These are phyloP conservation scores for Acanthosepion pharaonis DNA, from an alignment of 2,888 invertebrate genomes.

Conservation along the genomic window DNA sequence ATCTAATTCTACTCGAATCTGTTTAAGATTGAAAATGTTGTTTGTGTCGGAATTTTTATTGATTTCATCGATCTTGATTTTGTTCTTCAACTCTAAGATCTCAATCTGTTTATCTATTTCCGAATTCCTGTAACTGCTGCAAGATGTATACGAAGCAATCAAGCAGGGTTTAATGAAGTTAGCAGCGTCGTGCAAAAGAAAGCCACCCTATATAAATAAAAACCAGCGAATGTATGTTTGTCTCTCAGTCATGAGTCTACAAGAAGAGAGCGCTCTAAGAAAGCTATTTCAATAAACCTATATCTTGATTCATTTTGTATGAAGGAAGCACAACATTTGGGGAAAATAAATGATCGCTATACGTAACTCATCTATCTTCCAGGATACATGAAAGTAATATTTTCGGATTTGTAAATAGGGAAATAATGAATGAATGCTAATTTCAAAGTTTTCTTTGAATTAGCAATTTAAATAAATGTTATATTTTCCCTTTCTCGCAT, in stretches of 20 bases:
- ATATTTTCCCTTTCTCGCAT: too few relatives aligned
- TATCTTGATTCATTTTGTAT: not conserved
- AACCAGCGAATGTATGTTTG: not conserved
- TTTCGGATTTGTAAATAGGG: too few relatives aligned
- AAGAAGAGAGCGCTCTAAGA: not conserved
- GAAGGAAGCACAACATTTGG: too few relatives aligned
- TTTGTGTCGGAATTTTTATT: constrained; percentile 14
- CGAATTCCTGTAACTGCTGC: not conserved
- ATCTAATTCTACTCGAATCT: constrained; percentile 20
- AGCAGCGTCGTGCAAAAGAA: not conserved
- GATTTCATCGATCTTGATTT: constrained; percentile 1
- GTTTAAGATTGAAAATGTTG: not conserved
- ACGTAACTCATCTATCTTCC: too few relatives aligned
- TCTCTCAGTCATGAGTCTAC: not conserved
- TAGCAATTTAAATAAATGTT: too few relatives aligned
- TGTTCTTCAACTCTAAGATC: not conserved
- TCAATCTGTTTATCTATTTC: constrained; percentile 14
- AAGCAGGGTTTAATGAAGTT: not conserved
- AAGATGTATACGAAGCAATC: not conserved
- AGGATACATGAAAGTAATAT: too few relatives aligned
- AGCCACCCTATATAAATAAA: not conserved
- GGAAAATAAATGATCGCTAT: too few relatives aligned
- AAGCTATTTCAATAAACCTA: not conserved
- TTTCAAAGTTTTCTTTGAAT: too few relatives aligned
- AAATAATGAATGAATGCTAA: too few relatives aligned